Base-by-base conservation (phyloP, 2,888 invertebrate species). In the Drymonia ruficornis region DNA sequence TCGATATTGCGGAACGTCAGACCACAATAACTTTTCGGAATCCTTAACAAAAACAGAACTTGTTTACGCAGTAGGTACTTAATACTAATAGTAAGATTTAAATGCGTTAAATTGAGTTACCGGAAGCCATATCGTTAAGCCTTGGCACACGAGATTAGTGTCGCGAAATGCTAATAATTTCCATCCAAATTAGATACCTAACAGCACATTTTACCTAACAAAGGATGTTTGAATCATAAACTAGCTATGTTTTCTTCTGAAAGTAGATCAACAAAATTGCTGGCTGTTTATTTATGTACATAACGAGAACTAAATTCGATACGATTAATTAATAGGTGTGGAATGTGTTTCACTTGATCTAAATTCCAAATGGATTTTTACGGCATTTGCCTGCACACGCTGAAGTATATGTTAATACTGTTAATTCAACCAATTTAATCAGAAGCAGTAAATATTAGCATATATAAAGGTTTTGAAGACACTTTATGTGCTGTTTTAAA, bases 191-290 rank as follows among this genome's bases (percentile, higher is more conserved):
- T 31, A 16, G 15, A 36, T 44, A 45, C 23, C 23, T n/a, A 44
- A 58, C 52, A 48, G 50, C 13, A 36, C n/a, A 43, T 43, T n/a
- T 49, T 34, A 43, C 29, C 48, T 23, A 45, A 68, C 58, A 59
- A 64, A 72, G 68, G 71, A 72, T 70, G 66, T 63, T 49, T 54
- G 53, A 61, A 52, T 64, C 59, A 72, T 67, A 65, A 66, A 65
- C 42, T 52, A 53, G 50, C 38, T 40, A 51, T 57, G 60, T 61
- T 54, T 44, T 45, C 56, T 55, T 49, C 52, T 50, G 54, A 50
- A 63, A 61, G 61, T 57, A 50, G 72, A 58, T 56, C 49, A 64
- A 69, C 59, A 65, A 62, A 65, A 70, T 71, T 67, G 63, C 51
- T 56, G 28, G 45, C 11, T 49, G 38, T 58, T 57, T 44, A 64